Base-by-base conservation (phyloP, 2,113 vertebrate genomes). In the Tympanuchus pallidicinctus region DNA sequence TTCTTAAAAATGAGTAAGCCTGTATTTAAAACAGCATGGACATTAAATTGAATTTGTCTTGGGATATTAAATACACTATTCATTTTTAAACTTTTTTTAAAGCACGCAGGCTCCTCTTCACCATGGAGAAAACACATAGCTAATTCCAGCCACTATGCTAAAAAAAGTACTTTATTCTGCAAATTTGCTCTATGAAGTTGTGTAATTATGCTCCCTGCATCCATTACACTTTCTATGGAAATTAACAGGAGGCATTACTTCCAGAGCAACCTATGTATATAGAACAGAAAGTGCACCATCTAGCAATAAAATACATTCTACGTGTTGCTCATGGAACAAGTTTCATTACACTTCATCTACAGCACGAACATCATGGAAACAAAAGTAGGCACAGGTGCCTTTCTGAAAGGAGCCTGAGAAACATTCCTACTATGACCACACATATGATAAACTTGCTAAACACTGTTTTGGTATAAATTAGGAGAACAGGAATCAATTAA, bases 291-390 rank as follows among this genome's bases (percentile, higher is more conserved):
- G 54, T 45, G 60, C 79, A 59, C 92, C 78, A 79, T 88, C 85
- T 95, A 86, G 21, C 76, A 73, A 70, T 70, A 78, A 91, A 84
- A 93, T 14, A 83, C 64, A 91, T 87, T 60, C 34, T 69, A 42
- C 7, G 13, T 16, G 19, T 64, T 89, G 78, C 54, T 82, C 36
- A 65, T 21, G 73, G 59, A 71, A 57, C n/a, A 10, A 32, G 25
- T 78, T 78, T 88, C 13, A 40, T 73, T 88, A 28, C 32, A 86
- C n/a, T 59, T 91, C 11, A 69, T 43, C 54, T 64, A 28, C 69
- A 88, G 21, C 56, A 70, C 4, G 3, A 63, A 17, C 22, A 69
- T 21, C 57, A 45, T 34, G 86, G 34, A 80, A 94, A 82, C 45
- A 38, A 69, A 89, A 86, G 71, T 24, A 79, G 57, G 38, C 45